A percentile compares a stretch with the other conserved stretches of the same genome.
Conservation (phyloP, 1,140 invertebrate genomes). For the Propsilocerus akamusi region DNA sequence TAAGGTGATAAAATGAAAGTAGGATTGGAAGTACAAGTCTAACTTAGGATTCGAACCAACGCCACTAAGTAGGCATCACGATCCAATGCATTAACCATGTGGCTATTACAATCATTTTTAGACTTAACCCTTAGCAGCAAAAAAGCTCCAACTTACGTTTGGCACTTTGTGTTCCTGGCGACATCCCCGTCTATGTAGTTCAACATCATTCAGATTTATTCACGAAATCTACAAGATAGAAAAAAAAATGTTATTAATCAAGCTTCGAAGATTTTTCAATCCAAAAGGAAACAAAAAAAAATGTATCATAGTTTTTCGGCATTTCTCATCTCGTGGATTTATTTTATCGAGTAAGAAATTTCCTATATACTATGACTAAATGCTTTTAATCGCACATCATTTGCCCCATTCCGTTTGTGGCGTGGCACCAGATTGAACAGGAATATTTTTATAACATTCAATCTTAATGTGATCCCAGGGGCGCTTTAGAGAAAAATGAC, state of each 20-base stretch:
- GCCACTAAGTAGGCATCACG: too few relatives aligned
- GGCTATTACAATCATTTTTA: too few relatives aligned
- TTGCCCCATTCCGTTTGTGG: not conserved
- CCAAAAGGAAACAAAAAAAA: too few relatives aligned
- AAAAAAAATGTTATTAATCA: too few relatives aligned
- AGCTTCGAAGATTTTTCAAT: too few relatives aligned
- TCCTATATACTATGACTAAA: slow-evolving; percentile 1
- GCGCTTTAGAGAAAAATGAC: too few relatives aligned
- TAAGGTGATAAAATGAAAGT: not conserved
- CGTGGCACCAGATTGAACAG: not conserved
- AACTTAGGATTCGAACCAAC: not conserved
- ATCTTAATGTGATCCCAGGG: slow-evolving; percentile 1
- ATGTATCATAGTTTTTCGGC: slow-evolving; percentile 1
- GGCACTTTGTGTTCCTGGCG: too few relatives aligned
- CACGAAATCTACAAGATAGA: too few relatives aligned
- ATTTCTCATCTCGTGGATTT: slow-evolving; percentile 2
- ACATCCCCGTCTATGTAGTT: too few relatives aligned
- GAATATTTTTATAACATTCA: not conserved
- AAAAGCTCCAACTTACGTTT: too few relatives aligned
- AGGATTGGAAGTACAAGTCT: not conserved
- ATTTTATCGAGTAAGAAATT: slow-evolving; percentile 1
- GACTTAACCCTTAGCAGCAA: too few relatives aligned
- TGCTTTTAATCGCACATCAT: slow-evolving; percentile 2
- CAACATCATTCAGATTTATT: too few relatives aligned
- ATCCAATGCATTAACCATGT: not conserved